phyloP scores from a whole-genome alignment of 2,113 vertebrate genomes.

The Chlorodrepanis virens region DNA sequence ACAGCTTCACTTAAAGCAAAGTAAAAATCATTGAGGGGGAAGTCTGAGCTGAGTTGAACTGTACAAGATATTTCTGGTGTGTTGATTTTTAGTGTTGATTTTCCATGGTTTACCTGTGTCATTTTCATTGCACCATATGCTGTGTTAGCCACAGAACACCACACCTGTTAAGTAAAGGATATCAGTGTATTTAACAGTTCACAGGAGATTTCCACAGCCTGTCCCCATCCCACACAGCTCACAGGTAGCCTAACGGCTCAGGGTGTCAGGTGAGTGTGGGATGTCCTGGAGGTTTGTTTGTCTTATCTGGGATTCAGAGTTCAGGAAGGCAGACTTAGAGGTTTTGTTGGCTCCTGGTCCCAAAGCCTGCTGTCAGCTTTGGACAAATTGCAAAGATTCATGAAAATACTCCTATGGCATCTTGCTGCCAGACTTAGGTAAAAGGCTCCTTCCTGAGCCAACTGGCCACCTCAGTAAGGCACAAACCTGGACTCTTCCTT shows the following conservation, averaged over 20 bases:
- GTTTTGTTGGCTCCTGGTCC: neutral
- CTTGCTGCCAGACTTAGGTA: neutral
- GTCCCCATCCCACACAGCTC: neutral
- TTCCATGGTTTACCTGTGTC: neutral
- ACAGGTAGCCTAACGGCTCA: neutral
- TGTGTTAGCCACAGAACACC: neutral
- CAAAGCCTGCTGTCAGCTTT: neutral
- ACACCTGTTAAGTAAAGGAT: neutral
- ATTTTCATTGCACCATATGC: neutral
- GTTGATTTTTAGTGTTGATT: neutral
- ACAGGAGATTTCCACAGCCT: neutral
- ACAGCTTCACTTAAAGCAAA: neutral
- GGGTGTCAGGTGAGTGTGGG: neutral
- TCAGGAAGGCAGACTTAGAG: neutral
- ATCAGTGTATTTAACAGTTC: neutral
- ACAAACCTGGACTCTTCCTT: neutral
- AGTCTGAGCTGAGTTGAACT: neutral
- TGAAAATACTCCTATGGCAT: accelerated
- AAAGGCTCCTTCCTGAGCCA: neutral
- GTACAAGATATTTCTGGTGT: neutral
- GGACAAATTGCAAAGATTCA: neutral
- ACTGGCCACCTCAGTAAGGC: neutral
- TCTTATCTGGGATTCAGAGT: neutral
- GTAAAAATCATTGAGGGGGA: neutral
- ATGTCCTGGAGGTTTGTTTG: neutral